phyloP scores from a whole-genome alignment of 2,113 vertebrate species.

The Myrmecobius fasciatus region DNA sequence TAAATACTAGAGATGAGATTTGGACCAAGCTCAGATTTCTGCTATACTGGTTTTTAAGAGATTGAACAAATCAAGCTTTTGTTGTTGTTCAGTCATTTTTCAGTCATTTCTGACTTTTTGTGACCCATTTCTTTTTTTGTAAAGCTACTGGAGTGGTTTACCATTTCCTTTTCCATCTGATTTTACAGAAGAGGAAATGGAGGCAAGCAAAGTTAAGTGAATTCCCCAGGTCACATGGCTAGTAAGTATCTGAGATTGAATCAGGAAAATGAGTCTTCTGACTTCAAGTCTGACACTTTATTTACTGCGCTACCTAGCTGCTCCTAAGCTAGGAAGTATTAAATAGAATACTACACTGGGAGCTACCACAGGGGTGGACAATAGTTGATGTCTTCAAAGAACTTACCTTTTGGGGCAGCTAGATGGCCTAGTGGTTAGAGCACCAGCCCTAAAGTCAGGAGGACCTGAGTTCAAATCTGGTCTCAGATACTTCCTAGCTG shows the following conservation, averaged over 20 bases:
- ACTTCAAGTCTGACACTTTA: neutral
- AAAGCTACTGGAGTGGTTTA: neutral
- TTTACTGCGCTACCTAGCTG: neutral
- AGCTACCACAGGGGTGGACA: neutral
- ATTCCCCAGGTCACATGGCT: neutral
- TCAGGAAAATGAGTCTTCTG: neutral
- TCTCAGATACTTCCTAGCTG: too few species aligned
- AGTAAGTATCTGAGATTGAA: neutral
- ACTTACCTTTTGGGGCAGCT: too few species aligned
- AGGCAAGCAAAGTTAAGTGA: neutral
- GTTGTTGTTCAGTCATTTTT: neutral
- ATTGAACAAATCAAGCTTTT: neutral
- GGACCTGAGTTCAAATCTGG: too few species aligned
- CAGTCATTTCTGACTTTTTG: neutral
- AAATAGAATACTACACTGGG: neutral
- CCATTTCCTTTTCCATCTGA: neutral
- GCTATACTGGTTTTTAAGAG: neutral
- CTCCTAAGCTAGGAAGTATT: neutral
- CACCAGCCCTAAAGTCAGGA: too few species aligned
- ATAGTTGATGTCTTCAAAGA: neutral
- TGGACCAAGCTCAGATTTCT: neutral
- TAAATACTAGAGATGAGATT: neutral
- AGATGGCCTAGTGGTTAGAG: too few species aligned
- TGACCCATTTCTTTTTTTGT: rapidly evolving
- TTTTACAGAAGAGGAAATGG: neutral